Base-by-base conservation (phyloP, 64 coral and sea anemone genomes). In the Astreopora myriophthalma region DNA sequence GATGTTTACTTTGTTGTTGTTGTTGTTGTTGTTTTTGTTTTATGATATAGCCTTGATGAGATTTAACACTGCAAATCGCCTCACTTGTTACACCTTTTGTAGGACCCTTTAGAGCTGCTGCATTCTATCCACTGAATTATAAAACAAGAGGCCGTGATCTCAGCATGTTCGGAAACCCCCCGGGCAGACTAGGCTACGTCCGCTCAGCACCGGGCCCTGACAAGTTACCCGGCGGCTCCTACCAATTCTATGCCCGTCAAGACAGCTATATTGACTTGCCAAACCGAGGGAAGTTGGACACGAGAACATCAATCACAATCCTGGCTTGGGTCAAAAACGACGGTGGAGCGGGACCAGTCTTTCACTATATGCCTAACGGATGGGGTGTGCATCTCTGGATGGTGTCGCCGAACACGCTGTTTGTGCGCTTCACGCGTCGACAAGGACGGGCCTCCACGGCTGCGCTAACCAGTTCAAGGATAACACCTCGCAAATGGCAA, bases 251-350 rank as follows among this genome's bases (percentile, higher is more conserved):
- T 19, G 91, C 91, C 8, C 87, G 81, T 34, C 32, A 44, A 1
- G 61, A 94, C 80, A 96, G 95, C 33, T 96, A 81, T 31, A 90
- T 96, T 6, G 28, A 94, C 12, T 89, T 96, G 8, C 95, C 91
- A 71, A 80, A 80, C 9, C 55, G 86, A 25, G 81, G 87, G 2
- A 88, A 88, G 36, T 28, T 96, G 4, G 80, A 94, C 69, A 90
- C 91, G 16, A 90, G 71, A 80, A 73, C 32, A 22, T 96, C 95
- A 10, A 90, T 93, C 48, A 93, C 95, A 16, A 74, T 96, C 35
- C 44, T 96, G 6, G 91, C 91, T 4, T 96, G 95, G 95, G 75
- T 96, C 1, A 86, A 90, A 34, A 80, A 93, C 33, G 72, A 52
- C 17, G 81, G 92, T 63, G 30, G 72, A 19, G 86, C 80, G 12